Base-by-base conservation (phyloP, 2,888 invertebrate species). In the Ophion ellenae region DNA sequence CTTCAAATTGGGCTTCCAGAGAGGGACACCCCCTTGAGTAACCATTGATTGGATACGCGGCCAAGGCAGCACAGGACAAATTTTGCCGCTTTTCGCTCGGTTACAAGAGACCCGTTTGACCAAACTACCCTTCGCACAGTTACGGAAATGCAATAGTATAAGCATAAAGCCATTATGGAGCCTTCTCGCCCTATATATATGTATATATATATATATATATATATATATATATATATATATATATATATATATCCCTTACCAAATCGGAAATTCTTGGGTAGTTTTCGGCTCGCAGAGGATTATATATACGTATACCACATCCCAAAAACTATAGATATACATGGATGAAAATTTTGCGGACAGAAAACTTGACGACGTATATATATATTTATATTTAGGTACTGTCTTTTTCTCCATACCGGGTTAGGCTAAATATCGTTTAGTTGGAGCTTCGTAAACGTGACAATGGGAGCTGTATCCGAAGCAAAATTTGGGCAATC, bases 81-180 rank as follows among this genome's bases (percentile, higher is more conserved):
- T 40, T 40, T 40, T 40, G 40, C 40, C 40, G 40, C 61, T 10
- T 28, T 14, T 6, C 45, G 28, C 47, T 40, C 40, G 40, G 40
- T 40, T 40, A 17, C 10, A 9, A n/a, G 11, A 6, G 45, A 28
- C 10, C n/a, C n/a, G 32, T 14, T 59, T 59, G 36, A 57, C 20
- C 73, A 73, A 36, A 14, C 4, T 32, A 64, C 20, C 20, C 24
- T 67, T 77, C 81, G 28, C 74, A 78, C 84, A 81, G 70, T 84
- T 81, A 86, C 76, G 64, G 70, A 78, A 79, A 77, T 82, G 87
- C 89, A 88, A 90, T 91, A 91, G 66, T 76, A 66, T 90, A 91
- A 40, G 47, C 89, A 90, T 91, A 91, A 91, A 91, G 63, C 89
- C 89, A 90, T 91, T 76, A 76, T 91, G 90, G 88, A 87, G 81